Conservation (phyloP, 1,140 invertebrate genomes). For the Prorops nasuta region DNA sequence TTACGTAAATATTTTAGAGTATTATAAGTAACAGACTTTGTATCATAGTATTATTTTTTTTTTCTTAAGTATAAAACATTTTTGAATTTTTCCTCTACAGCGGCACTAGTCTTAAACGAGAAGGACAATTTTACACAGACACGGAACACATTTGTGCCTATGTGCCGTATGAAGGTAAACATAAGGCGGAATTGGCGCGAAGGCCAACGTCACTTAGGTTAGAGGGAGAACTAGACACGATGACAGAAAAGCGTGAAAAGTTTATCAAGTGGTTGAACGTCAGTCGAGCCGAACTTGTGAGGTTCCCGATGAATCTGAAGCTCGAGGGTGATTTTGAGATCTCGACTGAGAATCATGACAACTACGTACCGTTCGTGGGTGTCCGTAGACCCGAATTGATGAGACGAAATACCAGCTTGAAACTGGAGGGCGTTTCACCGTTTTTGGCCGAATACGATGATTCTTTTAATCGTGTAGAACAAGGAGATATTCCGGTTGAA, state of each 20-base stretch:
- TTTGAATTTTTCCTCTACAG: constrained; percentile 15
- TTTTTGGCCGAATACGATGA: constrained; percentile 51
- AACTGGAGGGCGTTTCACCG: constrained; percentile 48
- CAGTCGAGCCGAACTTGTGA: constrained; percentile 47
- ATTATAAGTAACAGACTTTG: too few species aligned
- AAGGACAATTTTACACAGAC: constrained; percentile 37
- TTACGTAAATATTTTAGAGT: too few species aligned
- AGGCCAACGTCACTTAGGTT: constrained; percentile 56
- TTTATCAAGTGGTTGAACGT: constrained; percentile 56
- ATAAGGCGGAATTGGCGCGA: constrained; percentile 50
- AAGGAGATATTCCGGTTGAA: neutral
- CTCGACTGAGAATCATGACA: constrained; percentile 57
- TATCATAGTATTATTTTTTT: neutral
- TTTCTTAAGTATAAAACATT: neutral
- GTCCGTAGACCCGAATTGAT: constrained; percentile 46
- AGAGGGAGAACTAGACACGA: constrained; percentile 55
- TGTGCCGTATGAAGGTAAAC: constrained; percentile 43
- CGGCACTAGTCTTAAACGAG: constrained; percentile 27
- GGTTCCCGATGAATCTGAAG: constrained; percentile 52
- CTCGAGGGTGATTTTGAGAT: constrained; percentile 56
- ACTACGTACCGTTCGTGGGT: constrained; percentile 53
- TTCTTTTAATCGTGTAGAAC: constrained; percentile 41
- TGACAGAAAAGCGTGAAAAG: constrained; percentile 57
- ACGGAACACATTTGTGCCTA: constrained; percentile 47
- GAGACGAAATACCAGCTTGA: constrained; percentile 45